A percentile compares a stretch with the other conserved stretches of the same genome.
Conservation (phyloP, 2,113 vertebrate species). For the Daboia siamensis region DNA sequence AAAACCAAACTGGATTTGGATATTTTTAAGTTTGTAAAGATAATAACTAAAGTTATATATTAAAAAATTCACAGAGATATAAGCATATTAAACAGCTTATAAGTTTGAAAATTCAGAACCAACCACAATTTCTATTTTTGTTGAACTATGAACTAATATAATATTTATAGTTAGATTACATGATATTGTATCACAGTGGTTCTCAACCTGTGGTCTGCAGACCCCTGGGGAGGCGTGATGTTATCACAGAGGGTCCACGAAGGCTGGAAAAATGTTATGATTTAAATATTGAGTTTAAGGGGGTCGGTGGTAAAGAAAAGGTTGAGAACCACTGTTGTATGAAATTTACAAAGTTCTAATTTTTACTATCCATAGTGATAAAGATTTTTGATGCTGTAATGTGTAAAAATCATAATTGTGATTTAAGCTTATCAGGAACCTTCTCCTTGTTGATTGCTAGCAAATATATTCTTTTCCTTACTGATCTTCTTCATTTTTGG, state of each 20-base stretch:
- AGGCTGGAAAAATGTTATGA: background rate
- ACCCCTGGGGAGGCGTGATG: background rate
- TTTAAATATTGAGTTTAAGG: background rate
- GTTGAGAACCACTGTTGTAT: background rate
- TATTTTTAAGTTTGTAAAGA: background rate
- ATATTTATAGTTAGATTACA: background rate
- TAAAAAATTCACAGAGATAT: background rate
- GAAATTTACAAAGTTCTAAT: background rate
- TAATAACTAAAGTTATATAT: background rate
- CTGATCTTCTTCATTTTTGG: background rate
- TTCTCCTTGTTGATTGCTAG: background rate
- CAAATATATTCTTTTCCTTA: background rate
- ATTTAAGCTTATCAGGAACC: background rate
- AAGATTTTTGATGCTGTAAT: background rate
- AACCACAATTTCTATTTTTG: background rate
- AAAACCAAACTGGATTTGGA: background rate
- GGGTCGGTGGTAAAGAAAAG: background rate
- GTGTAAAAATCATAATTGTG: background rate
- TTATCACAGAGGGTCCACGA: background rate
- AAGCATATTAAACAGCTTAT: background rate
- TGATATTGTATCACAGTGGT: background rate
- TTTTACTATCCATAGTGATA: background rate
- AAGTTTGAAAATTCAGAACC: background rate
- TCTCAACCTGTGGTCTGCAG: background rate
- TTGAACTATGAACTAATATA: background rate